Percentiles rank a stretch among this genome's conserved stretches.
Conservation (phyloP, 92 coral and sea anemone genomes). For the Zoanthus gigantus region DNA sequence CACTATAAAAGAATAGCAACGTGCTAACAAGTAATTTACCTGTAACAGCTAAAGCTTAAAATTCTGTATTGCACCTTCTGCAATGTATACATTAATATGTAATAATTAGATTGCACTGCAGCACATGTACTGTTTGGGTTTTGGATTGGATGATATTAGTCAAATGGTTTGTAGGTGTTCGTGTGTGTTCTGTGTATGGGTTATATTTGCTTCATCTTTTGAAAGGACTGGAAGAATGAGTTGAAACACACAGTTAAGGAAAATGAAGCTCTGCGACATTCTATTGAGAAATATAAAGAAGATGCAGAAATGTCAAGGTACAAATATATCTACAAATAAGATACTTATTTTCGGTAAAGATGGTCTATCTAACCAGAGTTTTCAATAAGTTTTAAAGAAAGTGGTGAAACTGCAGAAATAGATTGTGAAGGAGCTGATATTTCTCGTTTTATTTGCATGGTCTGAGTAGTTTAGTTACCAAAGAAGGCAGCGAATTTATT, state of each 20-base stretch:
- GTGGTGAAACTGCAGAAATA: too few relatives aligned
- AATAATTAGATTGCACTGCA: background rate
- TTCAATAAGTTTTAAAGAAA: too few relatives aligned
- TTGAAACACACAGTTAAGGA: slow-evolving; percentile 84
- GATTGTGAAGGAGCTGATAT: too few relatives aligned
- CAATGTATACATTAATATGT: background rate
- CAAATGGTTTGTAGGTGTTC: background rate
- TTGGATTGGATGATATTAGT: background rate
- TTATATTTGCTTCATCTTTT: slow-evolving; percentile 4
- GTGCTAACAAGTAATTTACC: background rate
- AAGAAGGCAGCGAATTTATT: too few relatives aligned
- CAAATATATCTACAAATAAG: background rate
- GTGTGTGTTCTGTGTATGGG: slow-evolving; percentile 1
- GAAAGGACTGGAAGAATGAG: slow-evolving; percentile 87
- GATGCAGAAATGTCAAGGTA: slow-evolving; percentile 90
- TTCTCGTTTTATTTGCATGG: too few relatives aligned
- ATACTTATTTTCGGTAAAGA: background rate
- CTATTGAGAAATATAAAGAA: slow-evolving; percentile 80
- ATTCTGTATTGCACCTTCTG: background rate
- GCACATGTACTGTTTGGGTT: slow-evolving; percentile 25
- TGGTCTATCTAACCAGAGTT: too few relatives aligned
- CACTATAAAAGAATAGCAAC: background rate
- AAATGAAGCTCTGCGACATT: slow-evolving; percentile 89
- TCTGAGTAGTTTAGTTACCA: too few relatives aligned
- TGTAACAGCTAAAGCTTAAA: background rate